Evolutionary conservation across 2,888 invertebrate species (phyloP).

Genomic region (Ophion slaviceki): DNA sequence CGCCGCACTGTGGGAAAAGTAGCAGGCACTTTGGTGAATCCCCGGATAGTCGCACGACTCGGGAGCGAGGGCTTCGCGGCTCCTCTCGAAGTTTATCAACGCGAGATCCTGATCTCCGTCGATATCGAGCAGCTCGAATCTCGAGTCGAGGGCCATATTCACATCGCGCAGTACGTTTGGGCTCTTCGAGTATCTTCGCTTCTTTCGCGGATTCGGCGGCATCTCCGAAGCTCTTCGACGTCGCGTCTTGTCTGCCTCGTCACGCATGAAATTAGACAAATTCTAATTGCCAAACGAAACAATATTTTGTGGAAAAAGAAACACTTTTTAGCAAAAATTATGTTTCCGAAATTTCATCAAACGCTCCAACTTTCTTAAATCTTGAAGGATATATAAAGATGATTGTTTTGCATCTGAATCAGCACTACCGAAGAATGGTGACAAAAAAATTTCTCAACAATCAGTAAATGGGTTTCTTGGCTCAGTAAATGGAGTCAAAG

Average conservation of each 20-base stretch:
- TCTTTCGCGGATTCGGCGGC: constrained; percentile 77
- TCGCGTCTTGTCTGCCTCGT: constrained; percentile 74
- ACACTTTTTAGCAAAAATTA: no score
- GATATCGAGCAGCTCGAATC: constrained; percentile 78
- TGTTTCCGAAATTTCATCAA: no score
- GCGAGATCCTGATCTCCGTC: constrained; percentile 80
- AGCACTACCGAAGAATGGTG: no score
- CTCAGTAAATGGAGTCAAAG: no score
- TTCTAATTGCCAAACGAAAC: background rate
- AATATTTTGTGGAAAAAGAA: no score
- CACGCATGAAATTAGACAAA: background rate
- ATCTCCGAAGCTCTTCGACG: constrained; percentile 78
- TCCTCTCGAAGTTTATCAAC: constrained; percentile 78
- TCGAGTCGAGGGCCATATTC: constrained; percentile 75
- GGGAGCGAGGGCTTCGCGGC: constrained; percentile 74
- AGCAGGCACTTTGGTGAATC: constrained; percentile 81
- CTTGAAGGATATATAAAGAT: no score
- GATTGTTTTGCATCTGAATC: no score
- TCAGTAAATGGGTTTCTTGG: no score
- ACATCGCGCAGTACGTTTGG: constrained; percentile 75
- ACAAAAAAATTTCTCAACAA: no score
- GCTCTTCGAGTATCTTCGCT: constrained; percentile 77
- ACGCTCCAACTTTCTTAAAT: no score
- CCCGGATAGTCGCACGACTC: constrained; percentile 78
- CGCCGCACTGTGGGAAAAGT: constrained; percentile 79